Evolutionary conservation across 2,113 vertebrate species (phyloP), one percentile per base, ranked within the genome.

Genomic region (Brachypteracias leptosomus): DNA sequence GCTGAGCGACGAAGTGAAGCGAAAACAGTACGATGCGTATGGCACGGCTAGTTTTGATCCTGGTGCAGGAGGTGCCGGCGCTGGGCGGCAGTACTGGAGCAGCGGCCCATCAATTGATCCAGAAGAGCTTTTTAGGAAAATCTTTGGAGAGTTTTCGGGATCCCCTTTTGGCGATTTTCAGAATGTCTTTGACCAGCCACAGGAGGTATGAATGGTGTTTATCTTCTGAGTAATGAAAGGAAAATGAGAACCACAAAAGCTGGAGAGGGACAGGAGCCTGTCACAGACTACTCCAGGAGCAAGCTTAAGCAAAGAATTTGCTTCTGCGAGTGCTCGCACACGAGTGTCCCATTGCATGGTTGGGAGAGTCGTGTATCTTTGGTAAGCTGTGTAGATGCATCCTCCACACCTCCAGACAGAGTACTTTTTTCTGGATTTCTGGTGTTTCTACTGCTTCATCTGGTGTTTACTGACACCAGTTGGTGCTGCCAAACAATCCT

Each of bases 51-150:
- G 98, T 44, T 99, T 99, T 12, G 98, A 99, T 3, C 61, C 98
- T 0, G 98, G 99, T 3, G 97, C 98, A 1, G 78, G 98, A 0
- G 97, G 97, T 7, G 93, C 98, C 0, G 96, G 97, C 2, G 66
- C 98, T 0, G 98, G 98, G 15, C 98, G 98, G 85, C 98, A 98
- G 47, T 99, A 99, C 96, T 99, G 99, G 99, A 97, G 98, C 12
- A 97, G 98, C 1, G 98, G 99, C 4, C 91, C 98, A 7, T 97
- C 97, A 10, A 85, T 99, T 3, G 98, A 99, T 72, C 99, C 99
- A 0, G 99, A 99, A 92, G 99, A 99, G 93, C 99, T 99, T 11
- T 99, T 99, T 97, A 98, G 98, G 76, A 99, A 99, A 96, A 99
- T 99, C 95, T 99, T 99, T 3, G 99, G 99, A 28, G 99, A 99